These are phyloP conservation scores for Metallyticus violacea DNA, from an alignment of 2,888 invertebrate genomes.

Conservation along the genomic window DNA sequence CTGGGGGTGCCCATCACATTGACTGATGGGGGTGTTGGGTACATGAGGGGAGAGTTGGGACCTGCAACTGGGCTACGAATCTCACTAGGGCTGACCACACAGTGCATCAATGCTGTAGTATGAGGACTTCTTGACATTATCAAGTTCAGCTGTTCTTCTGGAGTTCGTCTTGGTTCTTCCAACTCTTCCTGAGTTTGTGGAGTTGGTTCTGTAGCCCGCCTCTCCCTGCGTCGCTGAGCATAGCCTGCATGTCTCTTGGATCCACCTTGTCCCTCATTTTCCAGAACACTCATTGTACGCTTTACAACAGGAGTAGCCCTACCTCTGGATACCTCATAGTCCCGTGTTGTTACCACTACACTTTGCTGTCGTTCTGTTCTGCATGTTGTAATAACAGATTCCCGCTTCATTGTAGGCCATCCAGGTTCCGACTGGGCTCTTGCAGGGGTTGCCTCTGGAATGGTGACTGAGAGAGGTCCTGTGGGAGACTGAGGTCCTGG, in stretches of 20 bases:
- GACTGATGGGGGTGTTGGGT: background rate
- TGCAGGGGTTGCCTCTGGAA: background rate
- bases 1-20: background rate
- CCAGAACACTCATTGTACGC: constrained; percentile 3
- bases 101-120: background rate
- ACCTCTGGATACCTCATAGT: background rate
- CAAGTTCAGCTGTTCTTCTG: constrained; percentile 16
- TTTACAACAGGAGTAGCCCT: background rate
- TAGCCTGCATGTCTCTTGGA: constrained; percentile 15
- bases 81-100: background rate
- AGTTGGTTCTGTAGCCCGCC: background rate
- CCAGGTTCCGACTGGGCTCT: background rate
- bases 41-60: constrained; percentile 3
- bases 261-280: background rate
- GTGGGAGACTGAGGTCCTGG: constrained; percentile 10
- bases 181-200: background rate
- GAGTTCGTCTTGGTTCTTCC: constrained; percentile 10
- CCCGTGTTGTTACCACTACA: background rate
- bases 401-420: background rate
- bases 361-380: background rate
- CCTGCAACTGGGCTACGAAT: background rate
- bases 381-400: constrained; percentile 10
- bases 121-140: constrained; percentile 19
- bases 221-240: constrained; percentile 1
- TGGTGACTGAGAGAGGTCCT: constrained; percentile 6